Percentiles rank a stretch among this genome's conserved stretches.
Evolutionary conservation across 2,888 invertebrate species (phyloP).

Genomic region (Cremastinae sp.): DNA sequence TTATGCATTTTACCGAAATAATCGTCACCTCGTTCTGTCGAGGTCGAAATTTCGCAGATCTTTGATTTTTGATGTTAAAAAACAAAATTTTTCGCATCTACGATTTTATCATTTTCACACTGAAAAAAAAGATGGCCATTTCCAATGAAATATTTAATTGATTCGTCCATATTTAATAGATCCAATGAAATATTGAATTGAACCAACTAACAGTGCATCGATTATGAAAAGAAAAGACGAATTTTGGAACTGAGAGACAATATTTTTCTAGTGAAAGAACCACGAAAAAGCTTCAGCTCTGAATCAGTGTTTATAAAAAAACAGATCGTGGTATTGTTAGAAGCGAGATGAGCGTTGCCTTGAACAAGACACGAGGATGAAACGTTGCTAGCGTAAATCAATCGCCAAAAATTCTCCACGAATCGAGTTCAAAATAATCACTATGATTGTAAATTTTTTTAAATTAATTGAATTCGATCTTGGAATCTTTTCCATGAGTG

Average conservation of each 20-base stretch:
- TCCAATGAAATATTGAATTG: too few species aligned
- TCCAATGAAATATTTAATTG: too few species aligned
- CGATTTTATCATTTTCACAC: too few species aligned
- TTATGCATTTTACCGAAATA: slow-evolving; percentile 53
- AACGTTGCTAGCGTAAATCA: slow-evolving; percentile 31
- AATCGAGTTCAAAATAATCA: slow-evolving; percentile 14
- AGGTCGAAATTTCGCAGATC: too few species aligned
- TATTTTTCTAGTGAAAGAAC: slow-evolving; percentile 9
- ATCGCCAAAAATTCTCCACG: slow-evolving; percentile 20
- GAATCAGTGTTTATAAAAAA: slow-evolving; percentile 42
- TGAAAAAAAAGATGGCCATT: too few species aligned
- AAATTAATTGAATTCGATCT: too few species aligned
- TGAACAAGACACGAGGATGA: slow-evolving; percentile 21
- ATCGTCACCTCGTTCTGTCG: slow-evolving; percentile 33
- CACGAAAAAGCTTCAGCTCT: slow-evolving; percentile 14
- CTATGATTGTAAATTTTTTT: slow-evolving; percentile 7
- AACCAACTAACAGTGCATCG: too few species aligned
- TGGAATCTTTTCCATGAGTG: too few species aligned
- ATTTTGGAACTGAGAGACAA: slow-evolving; percentile 7
- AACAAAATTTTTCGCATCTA: too few species aligned
- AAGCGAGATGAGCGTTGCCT: slow-evolving; percentile 6
- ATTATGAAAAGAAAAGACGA: slow-evolving; percentile 11
- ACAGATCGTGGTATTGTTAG: slow-evolving; percentile 29
- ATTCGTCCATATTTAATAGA: too few species aligned
- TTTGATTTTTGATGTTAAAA: too few species aligned